Conservation (phyloP, 2,797 vertebrate genomes). For the Coregonus sp. region DNA sequence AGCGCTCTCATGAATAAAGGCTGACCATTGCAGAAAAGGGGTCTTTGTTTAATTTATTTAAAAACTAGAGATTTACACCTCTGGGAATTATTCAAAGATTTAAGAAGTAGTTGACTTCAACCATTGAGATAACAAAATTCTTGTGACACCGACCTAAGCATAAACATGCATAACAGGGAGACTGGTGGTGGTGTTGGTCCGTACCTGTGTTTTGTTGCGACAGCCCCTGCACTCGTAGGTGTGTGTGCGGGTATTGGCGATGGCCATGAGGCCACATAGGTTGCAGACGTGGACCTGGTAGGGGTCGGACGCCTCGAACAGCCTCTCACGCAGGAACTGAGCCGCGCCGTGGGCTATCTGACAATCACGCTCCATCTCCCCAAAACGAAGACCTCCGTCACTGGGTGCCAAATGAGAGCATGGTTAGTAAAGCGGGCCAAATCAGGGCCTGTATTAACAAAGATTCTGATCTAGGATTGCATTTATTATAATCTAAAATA, state of each 20-base stretch:
- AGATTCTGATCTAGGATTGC: neutral
- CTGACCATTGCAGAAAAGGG: no score
- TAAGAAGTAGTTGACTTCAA: no score
- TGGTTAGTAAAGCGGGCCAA: neutral
- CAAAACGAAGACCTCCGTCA: slow-evolving; percentile 95
- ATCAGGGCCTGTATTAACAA: no score
- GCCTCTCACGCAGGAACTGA: slow-evolving; percentile 91
- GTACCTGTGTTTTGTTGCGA: slow-evolving; percentile 96
- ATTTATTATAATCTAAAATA: neutral
- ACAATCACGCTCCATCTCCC: slow-evolving; percentile 98
- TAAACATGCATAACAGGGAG: neutral
- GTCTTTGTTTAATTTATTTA: no score
- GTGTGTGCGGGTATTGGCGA: slow-evolving; percentile 95
- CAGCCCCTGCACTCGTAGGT: slow-evolving; percentile 96
- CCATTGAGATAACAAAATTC: no score
- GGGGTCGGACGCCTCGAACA: slow-evolving; percentile 96
- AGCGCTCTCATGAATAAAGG: no score
- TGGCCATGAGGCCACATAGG: slow-evolving; percentile 97
- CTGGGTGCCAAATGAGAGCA: slow-evolving; percentile 61
- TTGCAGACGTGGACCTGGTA: slow-evolving; percentile 98
- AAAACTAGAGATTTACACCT: no score
- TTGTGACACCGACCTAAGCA: neutral
- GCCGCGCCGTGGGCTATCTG: slow-evolving; percentile 98
- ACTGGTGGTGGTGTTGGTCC: neutral
- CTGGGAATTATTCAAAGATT: no score